phyloP scores from a whole-genome alignment of 2,113 vertebrate species.

The Ictalurus furcatus region DNA sequence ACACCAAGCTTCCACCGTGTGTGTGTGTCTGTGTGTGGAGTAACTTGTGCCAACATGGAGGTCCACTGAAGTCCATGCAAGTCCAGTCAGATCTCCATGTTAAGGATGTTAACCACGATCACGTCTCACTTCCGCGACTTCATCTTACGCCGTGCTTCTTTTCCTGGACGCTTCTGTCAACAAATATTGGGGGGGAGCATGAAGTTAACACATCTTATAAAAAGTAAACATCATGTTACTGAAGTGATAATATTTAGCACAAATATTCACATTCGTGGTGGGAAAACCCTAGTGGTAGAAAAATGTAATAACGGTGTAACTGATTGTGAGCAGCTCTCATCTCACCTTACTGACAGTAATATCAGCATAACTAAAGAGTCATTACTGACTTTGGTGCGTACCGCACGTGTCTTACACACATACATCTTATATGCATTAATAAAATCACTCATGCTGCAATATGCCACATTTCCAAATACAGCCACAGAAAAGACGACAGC shows the following conservation, averaged over 20 bases:
- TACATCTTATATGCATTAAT: no score
- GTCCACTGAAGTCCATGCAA: not conserved
- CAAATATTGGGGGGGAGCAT: not conserved
- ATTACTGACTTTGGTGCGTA: no score
- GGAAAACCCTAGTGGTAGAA: not conserved
- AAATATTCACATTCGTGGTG: not conserved
- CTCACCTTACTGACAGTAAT: no score
- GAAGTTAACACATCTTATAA: no score
- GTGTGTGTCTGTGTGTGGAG: not conserved
- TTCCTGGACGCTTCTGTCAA: slow-evolving; percentile 91
- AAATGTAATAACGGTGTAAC: not conserved
- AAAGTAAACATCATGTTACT: not conserved
- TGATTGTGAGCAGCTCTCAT: not conserved
- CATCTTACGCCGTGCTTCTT: slow-evolving; percentile 85
- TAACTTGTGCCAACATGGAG: not conserved
- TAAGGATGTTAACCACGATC: not conserved
- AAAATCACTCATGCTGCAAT: no score
- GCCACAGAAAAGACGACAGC: no score
- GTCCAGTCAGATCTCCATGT: not conserved
- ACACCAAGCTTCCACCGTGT: not conserved
- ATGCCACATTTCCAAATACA: no score
- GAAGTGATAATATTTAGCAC: not conserved
- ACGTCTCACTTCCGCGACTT: slow-evolving; percentile 73
- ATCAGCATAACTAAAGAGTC: not conserved
- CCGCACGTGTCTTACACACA: no score